Base-by-base conservation (phyloP, 2,797 vertebrate genomes). In the Oryzias sinensis region DNA sequence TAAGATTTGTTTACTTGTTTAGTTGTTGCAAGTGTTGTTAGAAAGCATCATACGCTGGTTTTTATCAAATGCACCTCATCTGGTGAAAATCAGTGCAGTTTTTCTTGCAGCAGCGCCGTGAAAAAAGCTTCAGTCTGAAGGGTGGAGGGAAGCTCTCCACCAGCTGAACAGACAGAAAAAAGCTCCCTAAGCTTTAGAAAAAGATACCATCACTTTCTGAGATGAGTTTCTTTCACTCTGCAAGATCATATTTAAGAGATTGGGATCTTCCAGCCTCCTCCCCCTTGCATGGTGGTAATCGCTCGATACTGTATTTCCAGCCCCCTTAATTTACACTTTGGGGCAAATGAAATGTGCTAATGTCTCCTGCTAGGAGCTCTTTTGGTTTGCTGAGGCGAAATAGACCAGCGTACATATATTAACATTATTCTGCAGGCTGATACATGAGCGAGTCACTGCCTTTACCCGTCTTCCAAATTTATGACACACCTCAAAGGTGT, bases 391-490 rank as follows among this genome's bases (percentile, higher is more conserved):
- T 51, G 68, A 77, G 62, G 80, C 73, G 73, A 81, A 80, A 76
- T 65, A 68, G 76, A 77, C 76, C 71, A 49, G 49, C 16, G 56
- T 50, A 22, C 27, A 27, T 64, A 66, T 76, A 72, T 83, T 76
- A 72, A 69, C 59, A 44, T 43, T 44, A 9, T 62, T 69, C 27
- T 53, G 45, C 24, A 2, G 48, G 53, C 58, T 83, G 78, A 82
- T 76, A 58, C 68, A 75, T 53, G 68, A 74, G 50, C 56, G 68
- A 42, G 65, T 50, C 74, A 43, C 50, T 56, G 72, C 68, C 68
- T 47, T 22, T 60, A 82, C 79, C 64, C 4, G 71, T 80, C 84
- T 72, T 76, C 81, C 64, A 74, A 76, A 87, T 87, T 86, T 77
- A 88, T 79, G 54, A 74, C 75, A 49, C 61, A 77, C 76, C 67